Conservation (phyloP, 2,888 invertebrate species). For the Perizoma flavofasciatum region DNA sequence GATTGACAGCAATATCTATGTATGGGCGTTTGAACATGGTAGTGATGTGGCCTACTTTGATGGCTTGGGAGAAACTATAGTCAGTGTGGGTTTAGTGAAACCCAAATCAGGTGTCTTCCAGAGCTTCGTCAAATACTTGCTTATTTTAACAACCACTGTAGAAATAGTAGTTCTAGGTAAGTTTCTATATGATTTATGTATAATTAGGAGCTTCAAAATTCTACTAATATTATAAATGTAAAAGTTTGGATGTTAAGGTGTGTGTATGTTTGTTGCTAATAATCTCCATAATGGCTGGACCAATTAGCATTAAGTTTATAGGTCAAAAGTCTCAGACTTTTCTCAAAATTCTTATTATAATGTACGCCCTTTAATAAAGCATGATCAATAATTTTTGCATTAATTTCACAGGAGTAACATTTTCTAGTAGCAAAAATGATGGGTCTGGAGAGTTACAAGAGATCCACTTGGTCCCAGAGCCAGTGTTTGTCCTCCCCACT, state of each 20-base stretch:
- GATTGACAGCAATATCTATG: constrained; percentile 98
- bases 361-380: no score
- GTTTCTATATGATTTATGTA: constrained; percentile 1
- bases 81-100: constrained; percentile 95
- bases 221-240: no score
- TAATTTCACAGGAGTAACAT: constrained; percentile 77
- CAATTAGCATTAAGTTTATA: no score
- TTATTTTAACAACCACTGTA: constrained; percentile 96
- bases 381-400: constrained; percentile 1
- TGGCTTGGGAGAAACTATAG: constrained; percentile 96
- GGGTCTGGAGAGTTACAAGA: constrained; percentile 85
- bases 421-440: constrained; percentile 76
- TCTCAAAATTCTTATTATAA: no score
- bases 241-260: no score
- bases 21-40: constrained; percentile 98
- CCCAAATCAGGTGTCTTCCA: constrained; percentile 96
- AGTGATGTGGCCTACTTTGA: constrained; percentile 98
- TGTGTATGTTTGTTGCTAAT: no score
- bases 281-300: no score
- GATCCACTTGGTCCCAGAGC: constrained; percentile 96
- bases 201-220: no score
- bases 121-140: constrained; percentile 93
- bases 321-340: no score
- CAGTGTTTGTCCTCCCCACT: constrained; percentile 96
- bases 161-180: constrained; percentile 96